Evolutionary conservation across 2,113 vertebrate species (phyloP).

Genomic region (Gnathonemus echidnorhynchus): DNA sequence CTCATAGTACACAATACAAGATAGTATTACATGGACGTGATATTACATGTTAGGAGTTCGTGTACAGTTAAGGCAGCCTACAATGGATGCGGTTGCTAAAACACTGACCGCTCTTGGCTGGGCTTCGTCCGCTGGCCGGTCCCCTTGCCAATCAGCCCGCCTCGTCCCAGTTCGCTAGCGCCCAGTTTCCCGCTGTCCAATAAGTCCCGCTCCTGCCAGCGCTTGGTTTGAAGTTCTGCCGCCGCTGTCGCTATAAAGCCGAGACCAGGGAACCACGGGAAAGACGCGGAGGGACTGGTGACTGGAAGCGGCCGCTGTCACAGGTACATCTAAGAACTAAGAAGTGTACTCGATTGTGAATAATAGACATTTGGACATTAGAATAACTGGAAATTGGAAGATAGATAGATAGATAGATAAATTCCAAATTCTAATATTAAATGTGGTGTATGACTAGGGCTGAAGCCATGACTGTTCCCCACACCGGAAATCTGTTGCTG

Average conservation of each 20-base stretch:
- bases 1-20: not conserved
- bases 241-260: conserved; percentile 32
- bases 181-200: conserved; percentile 27
- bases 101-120: not conserved
- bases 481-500: not conserved
- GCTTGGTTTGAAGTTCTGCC: conserved; percentile 30
- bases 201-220: conserved; percentile 31
- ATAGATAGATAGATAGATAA: not conserved
- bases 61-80: conserved; percentile 9
- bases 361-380: not conserved
- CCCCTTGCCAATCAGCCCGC: not conserved
- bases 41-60: not conserved
- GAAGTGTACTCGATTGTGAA: not conserved
- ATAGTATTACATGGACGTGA: not conserved
- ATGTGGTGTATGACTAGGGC: too few species aligned
- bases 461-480: not conserved
- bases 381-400: too few species aligned
- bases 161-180: conserved; percentile 11
- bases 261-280: not conserved
- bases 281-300: not conserved
- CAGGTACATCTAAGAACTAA: not conserved
- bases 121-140: not conserved
- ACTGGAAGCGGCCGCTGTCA: not conserved
- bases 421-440: too few species aligned
- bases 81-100: not conserved